Conservation (phyloP, 35 echinoderm and acorn worm genomes). For the Heliocidaris tuberculata region DNA sequence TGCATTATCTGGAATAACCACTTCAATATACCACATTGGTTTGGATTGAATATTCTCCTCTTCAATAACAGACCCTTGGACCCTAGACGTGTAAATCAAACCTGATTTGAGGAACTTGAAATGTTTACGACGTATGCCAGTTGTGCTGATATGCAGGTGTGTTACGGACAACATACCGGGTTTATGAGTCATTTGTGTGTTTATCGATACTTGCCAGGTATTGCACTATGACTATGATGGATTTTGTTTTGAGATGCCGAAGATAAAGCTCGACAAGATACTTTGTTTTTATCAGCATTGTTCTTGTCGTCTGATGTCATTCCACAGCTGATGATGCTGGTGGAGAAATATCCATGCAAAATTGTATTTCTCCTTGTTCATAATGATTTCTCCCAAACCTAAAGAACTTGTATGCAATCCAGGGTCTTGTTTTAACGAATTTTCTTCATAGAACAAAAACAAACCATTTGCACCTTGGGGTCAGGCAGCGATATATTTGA, state of each 20-base stretch:
- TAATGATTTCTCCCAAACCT: too few species aligned
- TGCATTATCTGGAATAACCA: constrained; percentile 10
- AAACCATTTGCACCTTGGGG: too few species aligned
- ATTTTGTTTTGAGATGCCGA: not conserved
- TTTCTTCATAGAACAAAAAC: too few species aligned
- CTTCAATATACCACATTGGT: not conserved
- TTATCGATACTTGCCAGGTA: not conserved
- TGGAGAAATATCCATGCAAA: not conserved
- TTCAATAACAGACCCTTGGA: not conserved
- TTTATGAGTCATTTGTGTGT: not conserved
- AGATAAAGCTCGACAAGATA: not conserved
- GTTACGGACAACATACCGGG: not conserved
- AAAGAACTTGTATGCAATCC: too few species aligned
- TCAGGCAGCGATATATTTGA: too few species aligned
- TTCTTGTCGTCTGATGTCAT: not conserved
- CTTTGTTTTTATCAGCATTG: not conserved
- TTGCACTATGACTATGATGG: not conserved
- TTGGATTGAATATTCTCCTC: not conserved
- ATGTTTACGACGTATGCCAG: not conserved
- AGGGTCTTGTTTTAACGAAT: too few species aligned
- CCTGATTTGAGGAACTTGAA: not conserved
- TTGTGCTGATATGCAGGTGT: not conserved
- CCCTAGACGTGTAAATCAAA: constrained; percentile 2
- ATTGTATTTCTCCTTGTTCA: too few species aligned
- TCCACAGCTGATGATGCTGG: not conserved